Conservation (phyloP, 35 echinoderm and acorn worm genomes). For the Amphiura filiformis region DNA sequence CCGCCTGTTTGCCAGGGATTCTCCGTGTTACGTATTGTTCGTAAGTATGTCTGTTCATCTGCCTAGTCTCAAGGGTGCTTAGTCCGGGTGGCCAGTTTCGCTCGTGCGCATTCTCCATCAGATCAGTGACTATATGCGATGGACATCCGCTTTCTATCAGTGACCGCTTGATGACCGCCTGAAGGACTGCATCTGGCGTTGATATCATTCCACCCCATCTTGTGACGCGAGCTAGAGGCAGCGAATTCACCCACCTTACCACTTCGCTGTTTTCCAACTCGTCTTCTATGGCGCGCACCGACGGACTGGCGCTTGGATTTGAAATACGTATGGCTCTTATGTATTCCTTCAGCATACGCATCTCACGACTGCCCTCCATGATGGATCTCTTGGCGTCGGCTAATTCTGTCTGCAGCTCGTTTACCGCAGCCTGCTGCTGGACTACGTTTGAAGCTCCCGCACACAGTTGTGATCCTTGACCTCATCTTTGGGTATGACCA, state of each 20-base stretch:
- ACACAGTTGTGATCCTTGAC: conserved; percentile 91
- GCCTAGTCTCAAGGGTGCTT: conserved; percentile 86
- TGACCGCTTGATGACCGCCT: conserved; percentile 97
- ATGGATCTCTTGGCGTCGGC: conserved; percentile 64
- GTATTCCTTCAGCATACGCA: conserved; percentile 96
- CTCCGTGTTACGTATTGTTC: conserved; percentile 94
- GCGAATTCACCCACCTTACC: conserved; percentile 90
- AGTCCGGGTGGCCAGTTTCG: conserved; percentile 95
- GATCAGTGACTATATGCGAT: conserved; percentile 78
- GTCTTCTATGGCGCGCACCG: conserved; percentile 94
- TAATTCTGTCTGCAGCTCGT: conserved; percentile 63
- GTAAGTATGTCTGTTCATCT: conserved; percentile 95
- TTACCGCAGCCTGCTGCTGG: conserved; percentile 62
- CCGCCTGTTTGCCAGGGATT: conserved; percentile 95
- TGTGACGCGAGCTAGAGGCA: conserved; percentile 84
- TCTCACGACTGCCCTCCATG: conserved; percentile 70
- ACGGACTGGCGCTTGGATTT: conserved; percentile 82
- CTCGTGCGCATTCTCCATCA: conserved; percentile 99
- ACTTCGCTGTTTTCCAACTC: conserved; percentile 97
- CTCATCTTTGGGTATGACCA: conserved; percentile 98
- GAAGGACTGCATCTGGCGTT: conserved; percentile 91
- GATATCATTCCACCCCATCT: conserved; percentile 99
- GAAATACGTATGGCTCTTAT: conserved; percentile 88
- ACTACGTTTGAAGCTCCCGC: conserved; percentile 67
- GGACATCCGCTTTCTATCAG: conserved; percentile 89